Evolutionary conservation across 2,113 vertebrate genomes (phyloP), one percentile per base, ranked within the genome.

Genomic region (Pachycephala philippinensis): DNA sequence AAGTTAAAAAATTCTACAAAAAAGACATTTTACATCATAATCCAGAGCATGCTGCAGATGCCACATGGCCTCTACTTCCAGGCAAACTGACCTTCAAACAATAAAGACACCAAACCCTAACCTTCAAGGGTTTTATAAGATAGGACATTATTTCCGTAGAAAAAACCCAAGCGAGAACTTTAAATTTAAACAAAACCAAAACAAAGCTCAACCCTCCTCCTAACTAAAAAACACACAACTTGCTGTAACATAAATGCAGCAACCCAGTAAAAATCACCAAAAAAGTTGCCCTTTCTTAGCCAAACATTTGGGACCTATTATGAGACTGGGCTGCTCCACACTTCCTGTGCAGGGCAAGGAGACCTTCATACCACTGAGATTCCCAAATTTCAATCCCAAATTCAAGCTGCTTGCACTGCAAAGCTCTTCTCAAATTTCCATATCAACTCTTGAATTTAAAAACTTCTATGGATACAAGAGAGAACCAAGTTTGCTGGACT

Each of bases 61-160:
- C 7, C 40, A 45, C 1, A 0, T 0, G 1, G 63, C 57, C 78
- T 78, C 3, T 4, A 3, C 37, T 81, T 64, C 35, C 69, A 76
- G 65, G 47, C 68, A 84, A 94, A 47, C 5, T 4, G 6, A 28
- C 50, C 69, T 47, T 68, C 63, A 84, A 77, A 56, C 12, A 61
- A 31, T 7, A 47, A 24, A 56, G 20, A 81, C 44, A 87, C 30
- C 12, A 72, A 87, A 60, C 14, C 8, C 44, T 85, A 59, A 64
- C 0, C 19, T 50, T 71, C 20, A 16, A n/a, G 15, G 31, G 17
- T 64, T 89, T 68, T 69, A 52, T 13, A 87, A 40, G 39, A 56
- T 37, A 45, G 31, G 18, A 30, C 8, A 10, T 52, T 22, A 28
- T 40, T 95, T 79, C 71, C 80, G 15, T 11, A 76, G 37, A 8